Evolutionary conservation across 2,888 invertebrate species (phyloP), one percentile per base, ranked within the genome.

Genomic region (Eledona agricola): DNA sequence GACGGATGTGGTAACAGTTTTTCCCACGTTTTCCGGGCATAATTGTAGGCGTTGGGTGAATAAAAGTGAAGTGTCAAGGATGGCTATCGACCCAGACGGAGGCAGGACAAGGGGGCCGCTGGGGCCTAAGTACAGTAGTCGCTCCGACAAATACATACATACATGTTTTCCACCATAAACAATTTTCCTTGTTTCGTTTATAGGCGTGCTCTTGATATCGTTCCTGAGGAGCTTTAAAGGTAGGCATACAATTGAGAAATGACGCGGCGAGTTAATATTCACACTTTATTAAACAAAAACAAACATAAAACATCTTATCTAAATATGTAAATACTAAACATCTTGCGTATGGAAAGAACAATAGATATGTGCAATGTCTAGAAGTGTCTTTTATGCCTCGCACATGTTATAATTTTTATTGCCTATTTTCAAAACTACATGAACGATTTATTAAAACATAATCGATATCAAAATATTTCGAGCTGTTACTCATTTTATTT

Each of bases 251-350:
- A 26, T 7, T 2, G 13, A 13, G 3, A n/a, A 32, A 32, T 16
- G 16, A 16, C 2, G n/a, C 13, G 47, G 26, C 51, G 25, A 17
- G 26, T 51, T 68, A 70, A 72, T 74, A 71, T 70, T 72, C 75
- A 76, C 75, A 76, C 75, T 76, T 76, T 75, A 75, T 73, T 74
- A 71, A 72, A 69, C 65, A 67, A 74, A 73, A 74, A 73, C 73
- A 72, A 74, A 75, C 72, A 72, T 71, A 74, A 73, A 73, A 74
- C 73, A 73, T 73, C 70, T 74, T 70, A 71, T 67, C 69, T 72
- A 72, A 69, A 67, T 73, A 71, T 70, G 59, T 57, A 68, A 70
- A 67, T 69, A 67, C 71, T 75, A 75, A 72, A 76, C 73, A 75
- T 73, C 71, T 74, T 74, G 72, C 72, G 67, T 72, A 74, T 74